Conservation (phyloP, 2,797 vertebrate genomes). For the Semaprochilodus insignis region DNA sequence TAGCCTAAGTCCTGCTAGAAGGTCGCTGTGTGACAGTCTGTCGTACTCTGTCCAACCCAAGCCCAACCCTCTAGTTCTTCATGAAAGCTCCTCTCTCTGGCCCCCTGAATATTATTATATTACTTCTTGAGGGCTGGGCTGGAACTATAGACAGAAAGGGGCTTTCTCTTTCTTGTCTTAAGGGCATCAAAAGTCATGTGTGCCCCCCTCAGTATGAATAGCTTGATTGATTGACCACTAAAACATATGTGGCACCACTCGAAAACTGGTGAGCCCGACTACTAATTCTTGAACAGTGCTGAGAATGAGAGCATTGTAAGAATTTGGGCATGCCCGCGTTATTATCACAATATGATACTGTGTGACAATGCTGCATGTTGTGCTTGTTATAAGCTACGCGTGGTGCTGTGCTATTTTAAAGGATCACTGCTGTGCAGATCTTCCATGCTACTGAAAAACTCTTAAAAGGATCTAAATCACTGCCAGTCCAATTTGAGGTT, state of each 20-base stretch:
- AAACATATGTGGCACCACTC: slow-evolving; percentile 34
- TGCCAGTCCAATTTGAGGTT: neutral
- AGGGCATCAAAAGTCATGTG: slow-evolving; percentile 51
- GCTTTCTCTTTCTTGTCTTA: slow-evolving; percentile 32
- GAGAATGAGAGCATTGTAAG: slow-evolving; percentile 6
- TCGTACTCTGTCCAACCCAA: neutral
- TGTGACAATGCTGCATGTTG: neutral
- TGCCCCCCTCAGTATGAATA: slow-evolving; percentile 40
- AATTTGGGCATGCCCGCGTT: neutral
- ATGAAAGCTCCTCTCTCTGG: slow-evolving; percentile 26
- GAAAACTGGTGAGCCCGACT: neutral
- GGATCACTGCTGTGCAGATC: neutral
- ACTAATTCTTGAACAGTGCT: slow-evolving; percentile 14
- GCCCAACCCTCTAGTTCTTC: neutral
- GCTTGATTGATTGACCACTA: slow-evolving; percentile 47
- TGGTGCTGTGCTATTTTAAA: neutral
- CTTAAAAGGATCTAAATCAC: no score
- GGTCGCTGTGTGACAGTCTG: neutral
- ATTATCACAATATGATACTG: neutral
- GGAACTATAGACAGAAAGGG: slow-evolving; percentile 47
- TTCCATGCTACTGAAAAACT: neutral
- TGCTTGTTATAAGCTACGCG: neutral
- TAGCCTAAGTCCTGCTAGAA: neutral
- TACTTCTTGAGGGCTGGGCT: slow-evolving; percentile 28
- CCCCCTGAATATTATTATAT: slow-evolving; percentile 45